Base-by-base conservation (phyloP, 1,140 invertebrate species). In the Nylanderia fulva region DNA sequence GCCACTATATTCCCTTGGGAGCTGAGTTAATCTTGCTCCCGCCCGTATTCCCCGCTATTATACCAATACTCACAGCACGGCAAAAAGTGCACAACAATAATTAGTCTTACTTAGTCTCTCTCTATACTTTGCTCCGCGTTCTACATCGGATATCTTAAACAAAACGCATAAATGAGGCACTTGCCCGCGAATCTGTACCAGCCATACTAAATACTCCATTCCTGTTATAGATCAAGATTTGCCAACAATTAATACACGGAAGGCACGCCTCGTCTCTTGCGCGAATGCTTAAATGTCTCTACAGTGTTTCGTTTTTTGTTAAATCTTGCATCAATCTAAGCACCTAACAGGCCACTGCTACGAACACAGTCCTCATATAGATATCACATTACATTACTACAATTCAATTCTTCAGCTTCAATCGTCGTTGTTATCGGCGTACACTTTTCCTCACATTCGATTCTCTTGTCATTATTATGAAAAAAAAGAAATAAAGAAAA, bases 161-260 rank as follows among this genome's bases (percentile, higher is more conserved):
- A 80, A 89, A 89, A 90, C 72, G 75, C 85, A 87, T 89, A 89
- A 90, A 84, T 90, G 88, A 89, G 89, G 89, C 89, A 90, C 89
- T 90, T 90, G 86, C 89, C 88, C 69, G 45, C 45, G 68, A 89
- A 90, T 87, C 76, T 72, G 66, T 88, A 90, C 86, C 86, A 58
- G 61, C 42, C 68, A 56, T 63, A 88, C 52, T 84, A 82, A n/a
- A 82, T 39, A 82, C 42, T 68, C 85, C 85, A 15, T 77, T 66
- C 77, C 76, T 80, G 63, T 89, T 91, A 92, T 91, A 89, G 92
- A 94, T 92, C 92, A 94, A 94, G 93, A 90, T 89, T 79, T 93
- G 92, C 93, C 93, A 95, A 95, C 93, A 95, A 94, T 94, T 94
- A 94, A 89, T 92, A 94, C 92, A 94, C 93, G 92, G 92, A 95